Conservation (phyloP, 2,797 vertebrate genomes). For the Ctenopoma multispine region DNA sequence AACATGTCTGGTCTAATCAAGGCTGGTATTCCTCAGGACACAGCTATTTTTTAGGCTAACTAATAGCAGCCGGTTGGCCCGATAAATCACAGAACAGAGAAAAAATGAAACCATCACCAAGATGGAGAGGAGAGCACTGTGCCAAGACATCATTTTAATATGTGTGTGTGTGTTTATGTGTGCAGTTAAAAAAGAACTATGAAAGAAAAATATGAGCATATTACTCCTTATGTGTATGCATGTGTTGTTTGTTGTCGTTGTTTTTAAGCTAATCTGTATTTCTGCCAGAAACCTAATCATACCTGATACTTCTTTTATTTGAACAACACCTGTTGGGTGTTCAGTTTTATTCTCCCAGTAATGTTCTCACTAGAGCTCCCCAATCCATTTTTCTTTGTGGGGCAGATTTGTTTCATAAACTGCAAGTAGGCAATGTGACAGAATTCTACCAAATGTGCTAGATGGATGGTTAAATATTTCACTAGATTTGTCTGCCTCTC, state of each 20-base stretch:
- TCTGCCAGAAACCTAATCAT: constrained; percentile 56
- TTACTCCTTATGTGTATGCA: constrained; percentile 1
- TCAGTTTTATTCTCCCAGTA: constrained; percentile 37
- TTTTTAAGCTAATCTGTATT: constrained; percentile 52
- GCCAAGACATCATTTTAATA: constrained; percentile 71
- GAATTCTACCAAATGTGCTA: constrained; percentile 40
- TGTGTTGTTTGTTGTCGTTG: not conserved
- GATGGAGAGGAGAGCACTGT: constrained; percentile 68
- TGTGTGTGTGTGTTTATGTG: constrained; percentile 28
- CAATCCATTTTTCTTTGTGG: constrained; percentile 46
- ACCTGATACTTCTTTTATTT: constrained; percentile 57
- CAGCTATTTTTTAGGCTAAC: constrained; percentile 78
- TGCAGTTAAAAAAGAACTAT: not conserved
- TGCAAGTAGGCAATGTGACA: constrained; percentile 39
- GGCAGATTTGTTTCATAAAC: constrained; percentile 47
- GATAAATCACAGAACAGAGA: constrained; percentile 82
- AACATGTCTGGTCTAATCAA: constrained; percentile 76
- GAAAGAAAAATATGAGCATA: too few relatives aligned
- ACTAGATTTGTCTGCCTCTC: constrained; percentile 40
- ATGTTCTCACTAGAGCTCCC: constrained; percentile 42
- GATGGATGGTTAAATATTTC: constrained; percentile 27
- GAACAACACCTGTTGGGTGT: constrained; percentile 49
- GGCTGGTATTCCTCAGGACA: constrained; percentile 69
- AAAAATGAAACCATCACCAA: constrained; percentile 80
- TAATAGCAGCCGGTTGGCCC: constrained; percentile 74